These are phyloP conservation scores for Acanthornis magna DNA, from an alignment of 2,797 vertebrate genomes.

Conservation along the genomic window DNA sequence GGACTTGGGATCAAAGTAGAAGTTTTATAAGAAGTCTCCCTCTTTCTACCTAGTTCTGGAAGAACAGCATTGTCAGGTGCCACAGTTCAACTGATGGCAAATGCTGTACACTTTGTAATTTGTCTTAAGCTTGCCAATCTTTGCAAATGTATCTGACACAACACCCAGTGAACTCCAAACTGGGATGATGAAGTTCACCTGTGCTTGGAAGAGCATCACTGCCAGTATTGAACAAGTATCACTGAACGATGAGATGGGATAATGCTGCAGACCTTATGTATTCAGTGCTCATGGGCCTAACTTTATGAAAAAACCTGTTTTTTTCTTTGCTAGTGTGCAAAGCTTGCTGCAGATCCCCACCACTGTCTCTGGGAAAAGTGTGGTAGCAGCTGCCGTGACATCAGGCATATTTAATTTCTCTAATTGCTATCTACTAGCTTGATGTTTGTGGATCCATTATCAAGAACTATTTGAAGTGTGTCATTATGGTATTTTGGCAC, in stretches of 20 bases:
- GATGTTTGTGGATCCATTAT: not conserved
- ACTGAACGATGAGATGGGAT: not conserved
- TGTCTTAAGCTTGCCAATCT: not conserved
- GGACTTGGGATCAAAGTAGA: not conserved
- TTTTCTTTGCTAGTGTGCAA: not conserved
- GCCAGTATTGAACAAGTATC: not conserved
- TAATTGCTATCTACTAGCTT: not conserved
- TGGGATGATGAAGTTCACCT: not conserved
- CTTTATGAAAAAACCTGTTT: not conserved
- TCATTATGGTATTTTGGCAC: not conserved
- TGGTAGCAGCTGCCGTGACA: not conserved
- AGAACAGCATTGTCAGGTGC: not conserved
- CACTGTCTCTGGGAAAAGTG: not conserved
- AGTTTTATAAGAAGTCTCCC: not conserved
- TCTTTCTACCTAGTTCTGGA: not conserved
- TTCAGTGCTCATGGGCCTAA: accelerated
- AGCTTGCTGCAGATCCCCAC: not conserved
- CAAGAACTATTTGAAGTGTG: not conserved
- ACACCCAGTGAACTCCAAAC: not conserved
- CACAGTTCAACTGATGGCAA: not conserved
- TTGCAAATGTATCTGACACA: not conserved
- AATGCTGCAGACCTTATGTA: not conserved
- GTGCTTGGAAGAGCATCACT: not conserved
- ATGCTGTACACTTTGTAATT: not conserved
- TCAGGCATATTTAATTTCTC: not conserved